Conservation (phyloP, 2,113 vertebrate genomes). For the Ondatra zibethicus region DNA sequence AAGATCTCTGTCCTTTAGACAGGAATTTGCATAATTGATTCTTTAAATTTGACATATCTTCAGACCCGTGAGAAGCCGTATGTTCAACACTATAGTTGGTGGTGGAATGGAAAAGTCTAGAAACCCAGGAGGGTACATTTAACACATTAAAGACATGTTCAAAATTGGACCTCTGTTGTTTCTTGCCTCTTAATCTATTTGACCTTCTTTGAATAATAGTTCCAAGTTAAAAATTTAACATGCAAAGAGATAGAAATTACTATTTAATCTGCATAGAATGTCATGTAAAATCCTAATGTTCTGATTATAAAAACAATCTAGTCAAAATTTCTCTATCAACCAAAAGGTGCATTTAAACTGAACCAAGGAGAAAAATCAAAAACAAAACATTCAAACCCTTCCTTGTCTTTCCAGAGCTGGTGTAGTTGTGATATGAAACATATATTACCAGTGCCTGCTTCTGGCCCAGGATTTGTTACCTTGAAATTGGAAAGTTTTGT, state of each 20-base stretch:
- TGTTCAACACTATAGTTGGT: not conserved
- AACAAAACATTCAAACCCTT: not conserved
- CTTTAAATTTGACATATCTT: not conserved
- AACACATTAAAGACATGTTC: not conserved
- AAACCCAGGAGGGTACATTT: not conserved
- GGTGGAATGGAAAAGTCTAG: not conserved
- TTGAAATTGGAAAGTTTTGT: conserved; percentile 20
- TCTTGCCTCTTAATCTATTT: not conserved
- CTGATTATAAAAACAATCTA: not conserved
- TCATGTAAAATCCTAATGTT: not conserved
- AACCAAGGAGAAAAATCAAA: not conserved
- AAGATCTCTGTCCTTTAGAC: not conserved
- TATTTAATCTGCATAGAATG: not conserved
- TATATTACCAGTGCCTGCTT: not conserved
- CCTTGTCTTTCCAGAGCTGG: not conserved
- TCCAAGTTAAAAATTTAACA: not conserved
- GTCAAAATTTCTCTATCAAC: not conserved
- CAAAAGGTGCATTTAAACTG: not conserved
- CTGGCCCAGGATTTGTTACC: not conserved
- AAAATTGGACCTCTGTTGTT: not conserved
- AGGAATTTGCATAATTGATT: not conserved
- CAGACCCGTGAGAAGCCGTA: not conserved
- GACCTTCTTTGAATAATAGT: not conserved
- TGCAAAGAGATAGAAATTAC: not conserved
- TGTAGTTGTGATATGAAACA: not conserved